A percentile compares a stretch with the other conserved stretches of the same genome.
Evolutionary conservation across 1,140 invertebrate species (phyloP).

Genomic region (Ceratitis capitata): DNA sequence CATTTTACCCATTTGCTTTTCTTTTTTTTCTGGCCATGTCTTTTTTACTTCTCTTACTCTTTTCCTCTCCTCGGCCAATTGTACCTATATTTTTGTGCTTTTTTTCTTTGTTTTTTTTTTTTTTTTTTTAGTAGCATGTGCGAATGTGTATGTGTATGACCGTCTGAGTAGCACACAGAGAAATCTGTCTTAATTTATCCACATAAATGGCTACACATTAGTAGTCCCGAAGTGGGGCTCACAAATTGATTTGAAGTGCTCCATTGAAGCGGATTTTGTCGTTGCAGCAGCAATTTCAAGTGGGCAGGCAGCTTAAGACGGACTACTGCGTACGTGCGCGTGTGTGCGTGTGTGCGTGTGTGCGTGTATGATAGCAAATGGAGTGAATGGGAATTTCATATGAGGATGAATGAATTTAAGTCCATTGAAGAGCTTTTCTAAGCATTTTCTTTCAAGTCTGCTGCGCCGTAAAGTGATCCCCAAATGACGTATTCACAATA

Average conservation of each 20-base stretch:
- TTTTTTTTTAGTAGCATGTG: neutral
- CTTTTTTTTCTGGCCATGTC: neutral
- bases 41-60: too few species aligned
- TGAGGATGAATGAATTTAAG: neutral
- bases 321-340: neutral
- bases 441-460: conserved; percentile 8
- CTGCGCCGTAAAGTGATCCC: neutral
- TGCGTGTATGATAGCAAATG: too few species aligned
- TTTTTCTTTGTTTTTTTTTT: neutral
- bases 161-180: neutral
- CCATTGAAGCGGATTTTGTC: conserved; percentile 9
- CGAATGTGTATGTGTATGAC: neutral
- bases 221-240: neutral
- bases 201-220: neutral
- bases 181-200: neutral
- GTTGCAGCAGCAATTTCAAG: neutral
- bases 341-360: neutral
- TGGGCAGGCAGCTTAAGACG: neutral
- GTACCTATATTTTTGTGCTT: neutral
- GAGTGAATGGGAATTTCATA: neutral
- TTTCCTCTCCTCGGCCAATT: too few species aligned
- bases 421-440: neutral
- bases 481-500: conserved; percentile 4
- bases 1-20: neutral
- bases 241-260: conserved; percentile 32